These are phyloP conservation scores for Parnassius apollo DNA, from an alignment of 2,888 invertebrate genomes.

Conservation along the genomic window DNA sequence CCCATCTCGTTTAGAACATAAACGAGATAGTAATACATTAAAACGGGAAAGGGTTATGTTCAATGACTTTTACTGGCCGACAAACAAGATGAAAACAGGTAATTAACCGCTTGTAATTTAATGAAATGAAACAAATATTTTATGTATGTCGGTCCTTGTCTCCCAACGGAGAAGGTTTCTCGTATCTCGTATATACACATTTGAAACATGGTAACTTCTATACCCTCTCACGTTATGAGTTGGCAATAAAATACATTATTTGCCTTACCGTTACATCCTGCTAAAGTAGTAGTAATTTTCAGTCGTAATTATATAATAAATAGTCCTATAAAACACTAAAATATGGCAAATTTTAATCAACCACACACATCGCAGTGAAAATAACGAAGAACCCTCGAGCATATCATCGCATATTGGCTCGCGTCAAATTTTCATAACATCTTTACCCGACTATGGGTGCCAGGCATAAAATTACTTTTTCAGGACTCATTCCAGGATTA, in stretches of 20 bases:
- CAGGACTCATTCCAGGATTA: too few species aligned
- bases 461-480: too few species aligned
- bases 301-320: too few species aligned
- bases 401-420: conserved; percentile 71
- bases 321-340: background rate
- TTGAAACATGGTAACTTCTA: conserved; percentile 68
- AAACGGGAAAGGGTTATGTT: too few species aligned
- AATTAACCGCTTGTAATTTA: background rate
- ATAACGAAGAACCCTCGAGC: conserved; percentile 46
- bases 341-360: conserved; percentile 1
- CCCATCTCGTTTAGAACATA: too few species aligned
- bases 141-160: conserved; percentile 43
- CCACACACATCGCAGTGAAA: conserved; percentile 45
- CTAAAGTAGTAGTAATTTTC: too few species aligned
- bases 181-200: conserved; percentile 73
- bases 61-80: too few species aligned
- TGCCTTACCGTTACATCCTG: too few species aligned
- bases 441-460: conserved; percentile 26
- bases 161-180: conserved; percentile 41
- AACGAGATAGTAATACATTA: too few species aligned
- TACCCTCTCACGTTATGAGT: conserved; percentile 68
- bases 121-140: conserved; percentile 44
- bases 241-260: conserved; percentile 59
- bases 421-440: conserved; percentile 74
- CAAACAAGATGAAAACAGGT: background rate